Evolutionary conservation across 2,113 vertebrate genomes (phyloP), one percentile per base, ranked within the genome.

Genomic region (Montifringilla adamsi): DNA sequence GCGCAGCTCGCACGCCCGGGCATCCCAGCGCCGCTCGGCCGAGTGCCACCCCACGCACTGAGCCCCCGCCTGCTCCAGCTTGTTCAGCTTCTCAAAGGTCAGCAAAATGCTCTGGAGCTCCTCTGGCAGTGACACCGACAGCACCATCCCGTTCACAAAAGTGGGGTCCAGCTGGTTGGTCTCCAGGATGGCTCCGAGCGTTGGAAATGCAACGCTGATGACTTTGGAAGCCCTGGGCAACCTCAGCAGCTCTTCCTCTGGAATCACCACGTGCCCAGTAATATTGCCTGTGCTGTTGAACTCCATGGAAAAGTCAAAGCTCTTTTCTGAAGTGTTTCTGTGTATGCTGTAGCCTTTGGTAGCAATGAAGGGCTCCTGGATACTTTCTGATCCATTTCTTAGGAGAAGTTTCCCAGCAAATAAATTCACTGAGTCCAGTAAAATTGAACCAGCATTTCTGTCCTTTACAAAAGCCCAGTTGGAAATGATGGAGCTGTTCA

Each of bases 41-140:
- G 97, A 98, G 91, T 99, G 98, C 98, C 98, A 99, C 62, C 98
- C 98, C 7, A 98, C 98, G 5, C 98, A 99, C 56, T 95, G 97
- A 9, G 97, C 96, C 33, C 86, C 55, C 13, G 5, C 52, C 5
- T 72, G 66, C 55, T 89, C 82, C 23, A 93, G 94, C 47, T 76
- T 92, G 60, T 98, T 98, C 49, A 96, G 89, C 94, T 98, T 98
- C 23, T 96, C 86, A 2, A 98, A 99, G 15, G 82, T 96, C 79
- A 99, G 90, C 11, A 93, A 37, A 44, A 99, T 37, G 3, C 66
- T 76, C 2, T 4, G 56, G 23, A 97, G 76, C 41, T 78, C 92
- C 74, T 87, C 69, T 2, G 97, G 97, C 64, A 98, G 72, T n/a
- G 94, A 94, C 77, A 98, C 93, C 0, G 97, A 98, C 15, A 98